These are phyloP conservation scores for Lagorchestes hirsutus DNA, from an alignment of 2,797 vertebrate species.

Conservation along the genomic window DNA sequence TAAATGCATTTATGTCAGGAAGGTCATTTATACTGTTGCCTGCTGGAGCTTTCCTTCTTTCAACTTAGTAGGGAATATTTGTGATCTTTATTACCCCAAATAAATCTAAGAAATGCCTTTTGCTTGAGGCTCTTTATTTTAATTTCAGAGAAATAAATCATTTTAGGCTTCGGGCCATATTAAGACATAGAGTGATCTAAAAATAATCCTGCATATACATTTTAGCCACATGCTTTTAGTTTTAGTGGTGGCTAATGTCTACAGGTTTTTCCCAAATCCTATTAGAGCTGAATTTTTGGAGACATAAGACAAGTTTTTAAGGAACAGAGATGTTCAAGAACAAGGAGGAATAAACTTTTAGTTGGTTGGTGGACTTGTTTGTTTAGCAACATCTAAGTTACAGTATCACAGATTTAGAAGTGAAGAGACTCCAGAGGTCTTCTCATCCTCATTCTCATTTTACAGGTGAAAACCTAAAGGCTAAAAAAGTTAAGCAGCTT, in stretches of 20 bases:
- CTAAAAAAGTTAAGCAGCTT: neutral
- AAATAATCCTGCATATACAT: slow-evolving; percentile 73
- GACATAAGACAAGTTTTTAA: slow-evolving; percentile 40
- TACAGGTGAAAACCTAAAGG: neutral
- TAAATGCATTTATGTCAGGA: slow-evolving; percentile 84
- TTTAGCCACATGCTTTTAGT: slow-evolving; percentile 72
- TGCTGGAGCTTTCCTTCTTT: slow-evolving; percentile 81
- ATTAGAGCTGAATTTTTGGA: slow-evolving; percentile 12
- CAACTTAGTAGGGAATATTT: slow-evolving; percentile 83
- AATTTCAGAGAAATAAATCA: slow-evolving; percentile 83
- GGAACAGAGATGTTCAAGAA: slow-evolving; percentile 50
- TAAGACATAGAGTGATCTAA: slow-evolving; percentile 80
- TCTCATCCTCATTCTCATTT: neutral
- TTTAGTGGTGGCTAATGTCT: slow-evolving; percentile 75
- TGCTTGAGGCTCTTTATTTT: slow-evolving; percentile 80
- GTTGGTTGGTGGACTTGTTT: neutral
- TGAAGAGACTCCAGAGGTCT: neutral
- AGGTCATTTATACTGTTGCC: slow-evolving; percentile 77
- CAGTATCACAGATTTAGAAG: neutral
- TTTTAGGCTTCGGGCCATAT: slow-evolving; percentile 75
- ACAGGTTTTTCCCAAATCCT: slow-evolving; percentile 59
- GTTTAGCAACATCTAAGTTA: slow-evolving; percentile 2
- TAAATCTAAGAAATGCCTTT: slow-evolving; percentile 83
- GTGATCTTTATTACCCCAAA: slow-evolving; percentile 80
- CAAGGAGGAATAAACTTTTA: slow-evolving; percentile 42